Percentiles rank a stretch among this genome's conserved stretches.
Evolutionary conservation across 2,113 vertebrate genomes (phyloP).

Genomic region (Xiphophorus hellerii): DNA sequence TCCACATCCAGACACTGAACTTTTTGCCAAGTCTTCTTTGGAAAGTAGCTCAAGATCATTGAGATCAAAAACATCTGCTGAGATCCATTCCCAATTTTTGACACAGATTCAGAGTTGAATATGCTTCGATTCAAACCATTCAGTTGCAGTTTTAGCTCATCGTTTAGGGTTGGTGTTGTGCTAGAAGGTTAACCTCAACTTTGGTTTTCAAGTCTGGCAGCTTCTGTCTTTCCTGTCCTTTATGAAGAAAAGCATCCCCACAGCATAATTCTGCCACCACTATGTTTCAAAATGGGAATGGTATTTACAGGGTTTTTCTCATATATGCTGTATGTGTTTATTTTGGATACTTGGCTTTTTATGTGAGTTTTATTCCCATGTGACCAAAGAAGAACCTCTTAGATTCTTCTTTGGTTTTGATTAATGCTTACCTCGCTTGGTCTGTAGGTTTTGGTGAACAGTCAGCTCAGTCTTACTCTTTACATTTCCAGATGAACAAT

Average conservation of each 20-base stretch:
- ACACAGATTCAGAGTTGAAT: too few relatives aligned
- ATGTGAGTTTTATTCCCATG: not conserved
- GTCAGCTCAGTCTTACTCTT: too few relatives aligned
- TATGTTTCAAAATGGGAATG: not conserved
- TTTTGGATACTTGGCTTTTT: not conserved
- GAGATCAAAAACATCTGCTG: too few relatives aligned
- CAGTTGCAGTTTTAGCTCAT: too few relatives aligned
- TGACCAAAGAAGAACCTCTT: not conserved
- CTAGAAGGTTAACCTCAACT: too few relatives aligned
- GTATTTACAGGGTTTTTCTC: not conserved
- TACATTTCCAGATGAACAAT: too few relatives aligned
- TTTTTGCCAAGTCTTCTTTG: too few relatives aligned
- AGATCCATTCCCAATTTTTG: too few relatives aligned
- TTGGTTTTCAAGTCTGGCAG: not conserved
- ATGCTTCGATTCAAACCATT: too few relatives aligned
- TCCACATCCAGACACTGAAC: too few relatives aligned
- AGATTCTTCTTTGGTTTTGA: not conserved
- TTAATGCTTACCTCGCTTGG: not conserved
- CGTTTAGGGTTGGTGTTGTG: too few relatives aligned
- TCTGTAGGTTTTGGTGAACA: not conserved
- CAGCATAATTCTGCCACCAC: not conserved
- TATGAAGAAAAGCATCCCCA: not conserved
- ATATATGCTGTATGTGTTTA: not conserved
- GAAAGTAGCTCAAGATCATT: too few relatives aligned
- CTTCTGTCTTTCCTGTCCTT: not conserved